phyloP scores from a whole-genome alignment of 1,140 invertebrate genomes.

The Nautilus pompilius region DNA sequence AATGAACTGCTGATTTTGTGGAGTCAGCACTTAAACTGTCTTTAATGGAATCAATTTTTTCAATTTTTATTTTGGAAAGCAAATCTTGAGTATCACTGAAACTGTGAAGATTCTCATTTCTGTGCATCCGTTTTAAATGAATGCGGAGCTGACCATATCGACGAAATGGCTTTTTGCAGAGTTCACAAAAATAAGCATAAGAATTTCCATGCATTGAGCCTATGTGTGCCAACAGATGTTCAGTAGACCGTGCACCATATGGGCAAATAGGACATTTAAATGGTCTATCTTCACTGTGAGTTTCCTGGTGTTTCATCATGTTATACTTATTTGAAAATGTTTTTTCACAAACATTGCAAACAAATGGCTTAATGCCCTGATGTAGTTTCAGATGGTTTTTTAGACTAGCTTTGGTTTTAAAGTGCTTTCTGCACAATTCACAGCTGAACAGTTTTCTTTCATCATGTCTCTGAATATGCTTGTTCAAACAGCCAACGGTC shows the following conservation, averaged over 20 bases:
- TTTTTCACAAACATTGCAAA: slow-evolving; percentile 24
- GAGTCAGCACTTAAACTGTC: slow-evolving; percentile 3
- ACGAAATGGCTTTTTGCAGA: slow-evolving; percentile 33
- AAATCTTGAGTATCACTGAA: not conserved
- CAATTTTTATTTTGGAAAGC: slow-evolving; percentile 8
- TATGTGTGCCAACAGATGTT: slow-evolving; percentile 31
- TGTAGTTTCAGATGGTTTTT: slow-evolving; percentile 26
- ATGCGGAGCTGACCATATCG: slow-evolving; percentile 24
- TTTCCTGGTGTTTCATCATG: slow-evolving; percentile 24
- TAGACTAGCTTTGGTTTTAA: slow-evolving; percentile 25
- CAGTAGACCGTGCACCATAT: slow-evolving; percentile 18
- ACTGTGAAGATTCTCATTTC: slow-evolving; percentile 10
- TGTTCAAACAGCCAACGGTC: slow-evolving; percentile 15
- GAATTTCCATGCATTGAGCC: slow-evolving; percentile 26
- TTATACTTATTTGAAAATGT: slow-evolving; percentile 22
- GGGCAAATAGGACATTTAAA: slow-evolving; percentile 31
- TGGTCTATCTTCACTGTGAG: slow-evolving; percentile 21
- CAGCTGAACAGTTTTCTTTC: slow-evolving; percentile 22
- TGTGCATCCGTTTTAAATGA: slow-evolving; percentile 28
- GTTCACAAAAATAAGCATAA: slow-evolving; percentile 34
- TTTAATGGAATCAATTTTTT: slow-evolving; percentile 4
- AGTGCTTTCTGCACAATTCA: slow-evolving; percentile 21
- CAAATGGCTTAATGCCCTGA: slow-evolving; percentile 22
- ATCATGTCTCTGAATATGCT: slow-evolving; percentile 22
- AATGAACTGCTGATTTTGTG: not conserved